Percentiles rank a stretch among this genome's conserved stretches.
Evolutionary conservation across 2,113 vertebrate species (phyloP).

Genomic region (Gymnarchus niloticus): DNA sequence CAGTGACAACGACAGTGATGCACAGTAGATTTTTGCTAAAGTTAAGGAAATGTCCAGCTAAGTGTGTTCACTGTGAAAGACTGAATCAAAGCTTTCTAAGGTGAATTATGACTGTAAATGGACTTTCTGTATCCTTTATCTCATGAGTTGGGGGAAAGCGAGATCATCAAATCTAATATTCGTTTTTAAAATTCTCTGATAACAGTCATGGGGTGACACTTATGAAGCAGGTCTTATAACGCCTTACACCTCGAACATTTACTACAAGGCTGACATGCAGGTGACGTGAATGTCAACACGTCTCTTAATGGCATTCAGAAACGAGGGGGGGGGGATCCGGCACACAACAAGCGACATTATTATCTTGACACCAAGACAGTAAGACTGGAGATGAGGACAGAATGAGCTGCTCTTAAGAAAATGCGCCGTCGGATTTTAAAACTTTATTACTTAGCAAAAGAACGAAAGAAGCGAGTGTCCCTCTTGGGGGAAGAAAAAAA

Average conservation of each 20-base stretch:
- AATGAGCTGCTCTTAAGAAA: background rate
- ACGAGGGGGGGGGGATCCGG: background rate
- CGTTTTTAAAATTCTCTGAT: too few species aligned
- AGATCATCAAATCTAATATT: too few species aligned
- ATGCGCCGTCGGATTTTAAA: background rate
- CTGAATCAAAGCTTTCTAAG: too few species aligned
- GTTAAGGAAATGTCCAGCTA: too few species aligned
- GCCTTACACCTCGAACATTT: background rate
- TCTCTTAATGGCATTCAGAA: background rate
- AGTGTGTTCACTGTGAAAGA: too few species aligned
- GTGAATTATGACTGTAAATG: too few species aligned
- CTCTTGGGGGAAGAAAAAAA: constrained; percentile 3
- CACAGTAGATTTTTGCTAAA: too few species aligned
- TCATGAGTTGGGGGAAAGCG: too few species aligned
- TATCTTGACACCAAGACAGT: background rate
- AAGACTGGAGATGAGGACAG: background rate
- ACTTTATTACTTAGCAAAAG: background rate
- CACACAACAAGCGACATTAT: background rate
- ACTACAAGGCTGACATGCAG: background rate
- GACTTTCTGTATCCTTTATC: too few species aligned
- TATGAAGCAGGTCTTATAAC: background rate
- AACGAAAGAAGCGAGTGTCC: background rate
- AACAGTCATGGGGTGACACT: too few species aligned
- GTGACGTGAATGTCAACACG: background rate
- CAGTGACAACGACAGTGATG: too few species aligned